phyloP scores from a whole-genome alignment of 2,113 vertebrate species.

The Pampusana beccarii region DNA sequence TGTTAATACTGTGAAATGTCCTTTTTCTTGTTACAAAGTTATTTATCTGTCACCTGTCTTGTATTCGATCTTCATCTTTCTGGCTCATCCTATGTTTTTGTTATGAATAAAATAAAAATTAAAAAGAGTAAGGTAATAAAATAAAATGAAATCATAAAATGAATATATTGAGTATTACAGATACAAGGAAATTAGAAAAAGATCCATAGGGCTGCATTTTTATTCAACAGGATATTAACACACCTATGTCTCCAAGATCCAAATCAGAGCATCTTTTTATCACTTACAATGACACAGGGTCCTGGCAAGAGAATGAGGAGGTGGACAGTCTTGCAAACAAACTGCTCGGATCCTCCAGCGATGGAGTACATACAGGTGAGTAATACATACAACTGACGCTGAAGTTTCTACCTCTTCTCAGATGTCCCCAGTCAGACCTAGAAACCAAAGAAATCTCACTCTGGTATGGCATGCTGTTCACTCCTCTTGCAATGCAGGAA shows the following conservation, averaged over 20 bases:
- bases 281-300: not conserved
- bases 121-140: slow-evolving; percentile 57
- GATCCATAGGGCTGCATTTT: slow-evolving; percentile 38
- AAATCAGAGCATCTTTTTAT: slow-evolving; percentile 60
- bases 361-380: not conserved
- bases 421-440: not conserved
- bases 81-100: slow-evolving; percentile 29
- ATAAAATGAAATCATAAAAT: slow-evolving; percentile 49
- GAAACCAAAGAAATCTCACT: not conserved
- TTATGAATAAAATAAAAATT: slow-evolving; percentile 61
- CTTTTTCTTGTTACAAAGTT: slow-evolving; percentile 31
- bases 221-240: slow-evolving; percentile 74
- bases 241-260: slow-evolving; percentile 1
- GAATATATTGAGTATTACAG: slow-evolving; percentile 29
- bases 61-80: slow-evolving; percentile 30
- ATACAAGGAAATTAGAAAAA: slow-evolving; percentile 69
- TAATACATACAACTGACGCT: not conserved
- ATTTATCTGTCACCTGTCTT: not conserved
- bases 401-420: not conserved
- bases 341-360: not conserved
- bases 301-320: not conserved
- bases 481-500: not conserved
- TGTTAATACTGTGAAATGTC: slow-evolving; percentile 53
- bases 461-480: rapidly evolving
- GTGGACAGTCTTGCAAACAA: not conserved